Evolutionary conservation across 2,888 invertebrate species (phyloP), one percentile per base, ranked within the genome.

Genomic region (Drosophila tripunctata): DNA sequence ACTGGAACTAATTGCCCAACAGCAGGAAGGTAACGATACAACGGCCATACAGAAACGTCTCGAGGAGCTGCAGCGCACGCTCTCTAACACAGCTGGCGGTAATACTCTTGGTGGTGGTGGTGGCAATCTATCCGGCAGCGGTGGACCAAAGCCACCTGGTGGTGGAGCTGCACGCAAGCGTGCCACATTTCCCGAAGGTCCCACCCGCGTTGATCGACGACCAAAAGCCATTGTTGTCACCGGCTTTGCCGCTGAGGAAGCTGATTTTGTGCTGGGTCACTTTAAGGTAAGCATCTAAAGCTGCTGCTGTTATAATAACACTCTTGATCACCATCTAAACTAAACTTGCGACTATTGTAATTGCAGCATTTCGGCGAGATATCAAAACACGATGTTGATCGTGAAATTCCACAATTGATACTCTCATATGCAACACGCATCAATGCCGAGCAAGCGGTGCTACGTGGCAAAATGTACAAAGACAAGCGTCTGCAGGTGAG

Each of bases 1-100:
- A 89, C 91, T 98, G 87, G 98, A 98, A 89, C 92, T 98, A 71
- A 96, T 97, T 84, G 96, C 96, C 1, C 96, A 96, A 77, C 96
- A 97, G 87, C 96, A 95, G 90, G 94, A 93, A 88, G 98, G 98
- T 0, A 96, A 95, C 55, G 98, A 98, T 77, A 96, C 97, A 0
- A 93, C 95, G 0, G 96, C 96, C 73, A 92, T 98, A 45, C 94
- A 95, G 79, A 95, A 95, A 89, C 95, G 94, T 87, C 93, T 97
- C 24, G 93, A 93, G 5, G 97, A 97, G 71, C 92, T 98, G 51
- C 92, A 92, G 63, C 90, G 91, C n/a, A 91, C 89, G 50, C 81
- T 91, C 21, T 56, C 74, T 2, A 58, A 44, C 10, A 52, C 70
- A n/a, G 50, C 40, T 12, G 71, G 63, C 4, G 66, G 55, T 10